These are phyloP conservation scores for Corythornis vintsioides DNA, from an alignment of 2,113 vertebrate species.

Conservation along the genomic window DNA sequence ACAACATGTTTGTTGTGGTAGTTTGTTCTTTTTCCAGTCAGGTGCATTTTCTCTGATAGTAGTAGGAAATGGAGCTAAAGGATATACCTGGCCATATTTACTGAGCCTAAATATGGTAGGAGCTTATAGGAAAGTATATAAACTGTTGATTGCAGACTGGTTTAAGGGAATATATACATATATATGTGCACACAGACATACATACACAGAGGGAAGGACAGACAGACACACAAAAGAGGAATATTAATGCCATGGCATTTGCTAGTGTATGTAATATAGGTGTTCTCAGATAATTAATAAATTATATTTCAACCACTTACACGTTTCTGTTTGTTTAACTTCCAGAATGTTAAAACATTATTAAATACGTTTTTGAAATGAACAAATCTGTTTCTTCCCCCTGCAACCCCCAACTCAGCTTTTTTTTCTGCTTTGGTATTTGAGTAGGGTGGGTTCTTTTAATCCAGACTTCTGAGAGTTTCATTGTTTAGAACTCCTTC, in stretches of 20 bases:
- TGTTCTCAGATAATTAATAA: neutral
- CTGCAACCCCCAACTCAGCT: neutral
- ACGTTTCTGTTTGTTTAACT: neutral
- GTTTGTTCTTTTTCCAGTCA: neutral
- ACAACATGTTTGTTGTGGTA: too few species aligned
- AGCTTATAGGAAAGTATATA: neutral
- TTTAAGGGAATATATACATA: neutral
- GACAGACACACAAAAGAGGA: accelerated
- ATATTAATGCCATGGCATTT: neutral
- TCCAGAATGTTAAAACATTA: neutral
- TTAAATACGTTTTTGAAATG: neutral
- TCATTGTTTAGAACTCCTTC: neutral
- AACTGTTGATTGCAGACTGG: neutral
- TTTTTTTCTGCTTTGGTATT: neutral
- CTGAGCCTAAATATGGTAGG: neutral
- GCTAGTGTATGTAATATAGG: neutral
- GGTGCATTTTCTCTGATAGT: neutral
- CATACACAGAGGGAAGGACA: neutral
- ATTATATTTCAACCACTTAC: neutral
- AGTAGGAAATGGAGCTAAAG: neutral
- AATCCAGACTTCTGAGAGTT: neutral
- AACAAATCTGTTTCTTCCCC: neutral
- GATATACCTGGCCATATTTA: neutral
- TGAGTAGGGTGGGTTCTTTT: neutral
- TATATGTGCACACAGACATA: too few species aligned